These are phyloP conservation scores for Parthenolecanium corni DNA, from an alignment of 2,888 invertebrate species.

Conservation along the genomic window DNA sequence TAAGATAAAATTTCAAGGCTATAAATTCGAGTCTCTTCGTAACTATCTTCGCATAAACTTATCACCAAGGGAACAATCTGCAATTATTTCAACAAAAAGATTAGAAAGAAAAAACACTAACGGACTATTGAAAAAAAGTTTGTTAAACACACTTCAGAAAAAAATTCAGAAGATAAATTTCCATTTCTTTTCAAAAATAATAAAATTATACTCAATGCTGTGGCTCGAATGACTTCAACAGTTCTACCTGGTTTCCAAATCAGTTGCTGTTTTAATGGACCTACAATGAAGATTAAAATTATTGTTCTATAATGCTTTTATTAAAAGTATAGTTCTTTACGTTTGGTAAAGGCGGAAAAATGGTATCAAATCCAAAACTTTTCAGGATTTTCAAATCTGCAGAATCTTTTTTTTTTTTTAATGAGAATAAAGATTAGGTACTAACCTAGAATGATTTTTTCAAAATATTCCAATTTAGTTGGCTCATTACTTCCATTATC, in stretches of 20 bases:
- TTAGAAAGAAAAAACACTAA: neutral
- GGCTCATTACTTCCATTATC: neutral
- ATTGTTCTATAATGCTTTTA: too few relatives aligned
- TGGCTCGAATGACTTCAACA: constrained; percentile 8
- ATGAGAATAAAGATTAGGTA: too few relatives aligned
- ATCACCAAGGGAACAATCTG: constrained; percentile 12
- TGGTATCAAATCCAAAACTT: too few relatives aligned
- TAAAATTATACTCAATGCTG: constrained; percentile 5
- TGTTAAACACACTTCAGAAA: neutral
- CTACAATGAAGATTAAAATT: neutral
- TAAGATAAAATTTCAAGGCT: neutral
- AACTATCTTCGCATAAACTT: constrained; percentile 14
- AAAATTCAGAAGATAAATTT: neutral
- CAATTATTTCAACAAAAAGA: neutral
- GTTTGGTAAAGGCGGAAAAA: too few relatives aligned
- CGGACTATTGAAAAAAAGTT: too few relatives aligned
- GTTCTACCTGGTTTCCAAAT: constrained; percentile 20
- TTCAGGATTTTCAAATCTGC: too few relatives aligned
- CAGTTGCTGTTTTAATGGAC: constrained; percentile 4
- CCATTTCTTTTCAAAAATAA: neutral
- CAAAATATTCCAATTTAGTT: neutral
- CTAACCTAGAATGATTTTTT: neutral
- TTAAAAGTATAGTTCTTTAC: too few relatives aligned
- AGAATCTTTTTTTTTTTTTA: neutral
- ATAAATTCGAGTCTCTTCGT: constrained; percentile 15